Conservation (phyloP, 2,113 vertebrate genomes). For the Hiodon alosoides region DNA sequence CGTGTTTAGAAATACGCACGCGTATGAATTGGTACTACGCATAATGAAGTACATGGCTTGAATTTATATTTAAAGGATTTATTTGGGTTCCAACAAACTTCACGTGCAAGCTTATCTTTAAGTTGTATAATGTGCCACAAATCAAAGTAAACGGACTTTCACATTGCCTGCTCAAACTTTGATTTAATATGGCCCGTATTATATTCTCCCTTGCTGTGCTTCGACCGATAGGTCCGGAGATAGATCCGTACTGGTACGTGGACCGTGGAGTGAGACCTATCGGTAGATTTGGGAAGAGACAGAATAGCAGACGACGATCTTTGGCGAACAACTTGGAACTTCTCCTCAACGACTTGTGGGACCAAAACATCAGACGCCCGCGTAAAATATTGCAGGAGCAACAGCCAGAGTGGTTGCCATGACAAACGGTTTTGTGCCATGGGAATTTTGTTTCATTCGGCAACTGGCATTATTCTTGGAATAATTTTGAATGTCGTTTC, state of each 20-base stretch:
- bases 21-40: no score
- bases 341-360: slow-evolving; percentile 60
- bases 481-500: slow-evolving; percentile 27
- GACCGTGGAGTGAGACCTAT: slow-evolving; percentile 81
- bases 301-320: slow-evolving; percentile 49
- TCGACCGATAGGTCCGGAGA: slow-evolving; percentile 73
- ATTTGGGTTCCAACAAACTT: no score
- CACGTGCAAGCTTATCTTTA: no score
- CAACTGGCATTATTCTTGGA: slow-evolving; percentile 22
- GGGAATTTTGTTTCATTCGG: background rate
- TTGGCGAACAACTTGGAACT: slow-evolving; percentile 56
- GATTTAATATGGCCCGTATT: no score
- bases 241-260: slow-evolving; percentile 84
- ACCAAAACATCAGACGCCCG: slow-evolving; percentile 48
- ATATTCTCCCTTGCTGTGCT: background rate
- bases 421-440: slow-evolving; percentile 28
- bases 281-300: slow-evolving; percentile 82
- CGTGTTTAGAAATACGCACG: no score
- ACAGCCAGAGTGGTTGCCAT: slow-evolving; percentile 57
- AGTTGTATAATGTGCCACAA: no score
- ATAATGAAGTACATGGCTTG: no score
- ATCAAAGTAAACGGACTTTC: no score
- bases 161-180: background rate
- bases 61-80: no score
- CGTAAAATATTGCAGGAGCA: slow-evolving; percentile 39